phyloP scores from a whole-genome alignment of 2,888 invertebrate species.

The Mystacides longicornis region DNA sequence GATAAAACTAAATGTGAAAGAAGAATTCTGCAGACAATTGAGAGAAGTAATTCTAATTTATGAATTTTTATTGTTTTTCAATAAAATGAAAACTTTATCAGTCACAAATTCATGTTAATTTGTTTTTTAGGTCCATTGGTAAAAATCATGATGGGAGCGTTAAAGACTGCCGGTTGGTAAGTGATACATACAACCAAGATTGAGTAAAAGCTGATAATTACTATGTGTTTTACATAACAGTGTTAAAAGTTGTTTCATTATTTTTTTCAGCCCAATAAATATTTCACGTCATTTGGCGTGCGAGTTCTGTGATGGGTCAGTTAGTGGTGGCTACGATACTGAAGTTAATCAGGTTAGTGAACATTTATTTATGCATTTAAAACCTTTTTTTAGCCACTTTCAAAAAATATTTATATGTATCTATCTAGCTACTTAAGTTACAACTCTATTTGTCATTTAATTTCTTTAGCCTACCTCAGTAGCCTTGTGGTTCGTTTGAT shows the following conservation, averaged over 20 bases:
- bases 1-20: conserved; percentile 73
- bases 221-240: neutral
- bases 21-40: conserved; percentile 67
- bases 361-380: no score
- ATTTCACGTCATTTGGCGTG: conserved; percentile 84
- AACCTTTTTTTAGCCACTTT: no score
- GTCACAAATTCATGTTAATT: conserved; percentile 5
- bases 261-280: conserved; percentile 63
- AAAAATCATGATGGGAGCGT: conserved; percentile 76
- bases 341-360: conserved; percentile 66
- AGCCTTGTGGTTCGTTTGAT: no score
- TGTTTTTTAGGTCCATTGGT: conserved; percentile 60
- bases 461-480: no score
- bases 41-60: conserved; percentile 61
- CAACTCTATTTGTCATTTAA: no score
- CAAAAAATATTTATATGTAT: no score
- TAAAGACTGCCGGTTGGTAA: conserved; percentile 74
- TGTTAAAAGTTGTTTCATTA: neutral
- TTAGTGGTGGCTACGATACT: conserved; percentile 89
- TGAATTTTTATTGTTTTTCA: neutral
- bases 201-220: no score
- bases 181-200: no score
- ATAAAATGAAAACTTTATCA: conserved; percentile 6
- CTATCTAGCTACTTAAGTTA: no score
- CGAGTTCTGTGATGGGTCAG: conserved; percentile 76